Conservation (phyloP, 2,797 vertebrate species). For the Smutsia gigantea region DNA sequence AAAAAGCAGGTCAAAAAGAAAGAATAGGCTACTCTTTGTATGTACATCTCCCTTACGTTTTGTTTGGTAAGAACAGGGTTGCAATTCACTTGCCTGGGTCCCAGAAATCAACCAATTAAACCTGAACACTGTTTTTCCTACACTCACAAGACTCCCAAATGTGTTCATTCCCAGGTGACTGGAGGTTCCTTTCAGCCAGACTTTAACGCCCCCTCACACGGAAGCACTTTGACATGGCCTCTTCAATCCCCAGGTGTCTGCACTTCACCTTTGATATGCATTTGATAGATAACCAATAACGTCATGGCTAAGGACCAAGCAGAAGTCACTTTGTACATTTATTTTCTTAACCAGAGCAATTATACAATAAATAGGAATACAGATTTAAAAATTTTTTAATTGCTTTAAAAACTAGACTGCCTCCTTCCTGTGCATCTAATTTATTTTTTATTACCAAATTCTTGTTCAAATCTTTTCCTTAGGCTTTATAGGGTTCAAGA, state of each 20-base stretch:
- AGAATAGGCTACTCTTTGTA: background rate
- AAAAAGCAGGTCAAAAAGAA: constrained; percentile 13
- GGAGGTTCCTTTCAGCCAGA: background rate
- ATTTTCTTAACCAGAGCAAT: constrained; percentile 38
- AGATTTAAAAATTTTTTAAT: background rate
- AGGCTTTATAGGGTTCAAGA: background rate
- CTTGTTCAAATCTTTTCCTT: background rate
- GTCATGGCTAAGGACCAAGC: background rate
- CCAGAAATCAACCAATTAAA: constrained; percentile 23
- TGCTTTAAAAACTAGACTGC: background rate
- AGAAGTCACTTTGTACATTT: background rate
- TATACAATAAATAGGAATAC: background rate
- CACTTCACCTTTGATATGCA: background rate
- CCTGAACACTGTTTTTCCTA: background rate
- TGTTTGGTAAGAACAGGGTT: background rate
- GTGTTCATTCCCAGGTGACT: background rate
- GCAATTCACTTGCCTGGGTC: background rate
- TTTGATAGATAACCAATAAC: background rate
- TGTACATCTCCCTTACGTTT: background rate
- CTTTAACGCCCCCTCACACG: background rate
- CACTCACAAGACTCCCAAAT: background rate
- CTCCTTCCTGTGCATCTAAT: background rate
- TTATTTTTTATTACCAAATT: constrained; percentile 24
- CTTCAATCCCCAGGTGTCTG: background rate
- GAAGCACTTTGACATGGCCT: background rate